Percentiles rank a stretch among this genome's conserved stretches.
These are phyloP conservation scores for Meleagris gallopavo DNA, from an alignment of 2,113 vertebrate species.

Conservation along the genomic window DNA sequence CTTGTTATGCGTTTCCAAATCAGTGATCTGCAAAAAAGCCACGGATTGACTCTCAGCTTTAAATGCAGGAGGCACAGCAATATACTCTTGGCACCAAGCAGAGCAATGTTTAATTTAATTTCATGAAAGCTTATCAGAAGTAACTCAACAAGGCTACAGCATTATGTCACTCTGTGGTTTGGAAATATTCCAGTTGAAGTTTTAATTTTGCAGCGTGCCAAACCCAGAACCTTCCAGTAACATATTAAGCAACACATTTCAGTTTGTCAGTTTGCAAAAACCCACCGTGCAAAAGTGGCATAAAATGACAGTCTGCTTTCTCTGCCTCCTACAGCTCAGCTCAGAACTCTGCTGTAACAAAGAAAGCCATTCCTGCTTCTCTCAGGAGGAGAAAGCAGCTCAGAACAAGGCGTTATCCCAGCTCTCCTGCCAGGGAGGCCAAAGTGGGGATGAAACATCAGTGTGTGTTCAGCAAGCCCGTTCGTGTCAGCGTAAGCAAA, in stretches of 20 bases:
- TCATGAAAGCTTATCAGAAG: not conserved
- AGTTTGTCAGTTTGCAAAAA: not conserved
- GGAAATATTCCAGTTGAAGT: not conserved
- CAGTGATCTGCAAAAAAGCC: not conserved
- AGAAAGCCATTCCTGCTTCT: not conserved
- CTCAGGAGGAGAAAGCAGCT: not conserved
- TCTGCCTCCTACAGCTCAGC: not conserved
- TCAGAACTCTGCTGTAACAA: fast-evolving
- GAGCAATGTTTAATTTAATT: not conserved
- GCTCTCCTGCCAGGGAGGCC: not conserved
- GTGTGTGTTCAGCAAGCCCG: not conserved
- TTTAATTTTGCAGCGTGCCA: not conserved
- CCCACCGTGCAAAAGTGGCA: not conserved
- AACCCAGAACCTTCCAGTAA: not conserved
- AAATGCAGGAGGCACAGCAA: not conserved
- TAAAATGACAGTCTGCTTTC: not conserved
- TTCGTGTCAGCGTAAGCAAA: not conserved
- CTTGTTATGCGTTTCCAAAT: not conserved
- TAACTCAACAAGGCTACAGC: not conserved
- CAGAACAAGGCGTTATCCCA: not conserved
- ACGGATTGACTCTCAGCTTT: not conserved
- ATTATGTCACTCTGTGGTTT: not conserved
- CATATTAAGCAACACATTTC: not conserved
- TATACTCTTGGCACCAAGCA: not conserved
- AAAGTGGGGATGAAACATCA: not conserved